phyloP scores from a whole-genome alignment of 2,888 invertebrate genomes.

The Nomada goodeniana region DNA sequence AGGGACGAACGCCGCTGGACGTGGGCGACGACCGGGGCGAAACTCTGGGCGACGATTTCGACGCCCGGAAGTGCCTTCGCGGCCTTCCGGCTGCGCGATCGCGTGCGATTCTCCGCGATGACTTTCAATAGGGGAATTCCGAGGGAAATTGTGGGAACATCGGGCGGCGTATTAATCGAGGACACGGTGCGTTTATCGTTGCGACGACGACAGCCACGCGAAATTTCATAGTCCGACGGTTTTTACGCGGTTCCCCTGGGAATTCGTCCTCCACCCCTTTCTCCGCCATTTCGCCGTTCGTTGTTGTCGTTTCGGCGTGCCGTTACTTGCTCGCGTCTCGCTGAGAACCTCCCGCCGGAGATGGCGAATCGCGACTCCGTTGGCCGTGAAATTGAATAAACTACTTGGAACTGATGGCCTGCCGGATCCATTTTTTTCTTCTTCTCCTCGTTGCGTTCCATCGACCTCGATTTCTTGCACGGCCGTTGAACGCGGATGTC shows the following conservation, averaged over 20 bases:
- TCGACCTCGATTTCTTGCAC: not conserved
- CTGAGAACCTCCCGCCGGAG: not conserved
- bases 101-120: conserved; percentile 36
- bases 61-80: conserved; percentile 63
- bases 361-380: conserved; percentile 38
- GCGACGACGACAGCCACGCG: conserved; percentile 62
- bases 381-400: conserved; percentile 57
- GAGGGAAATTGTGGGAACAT: conserved; percentile 63
- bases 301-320: conserved; percentile 11
- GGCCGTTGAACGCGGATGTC: conserved; percentile 8
- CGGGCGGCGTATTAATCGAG: conserved; percentile 67
- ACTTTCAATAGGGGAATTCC: conserved; percentile 68
- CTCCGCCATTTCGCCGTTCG: not conserved
- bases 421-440: conserved; percentile 5
- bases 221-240: conserved; percentile 67
- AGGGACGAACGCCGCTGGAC: not conserved
- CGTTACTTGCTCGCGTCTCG: conserved; percentile 9
- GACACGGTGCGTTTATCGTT: conserved; percentile 65
- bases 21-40: conserved; percentile 23
- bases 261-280: not conserved
- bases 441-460: not conserved
- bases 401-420: conserved; percentile 26
- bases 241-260: conserved; percentile 48
- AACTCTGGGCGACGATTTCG: conserved; percentile 59
- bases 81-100: conserved; percentile 51